A percentile compares a stretch with the other conserved stretches of the same genome.
Evolutionary conservation across 2,113 vertebrate species (phyloP).

Genomic region (Marmota flaviventris): DNA sequence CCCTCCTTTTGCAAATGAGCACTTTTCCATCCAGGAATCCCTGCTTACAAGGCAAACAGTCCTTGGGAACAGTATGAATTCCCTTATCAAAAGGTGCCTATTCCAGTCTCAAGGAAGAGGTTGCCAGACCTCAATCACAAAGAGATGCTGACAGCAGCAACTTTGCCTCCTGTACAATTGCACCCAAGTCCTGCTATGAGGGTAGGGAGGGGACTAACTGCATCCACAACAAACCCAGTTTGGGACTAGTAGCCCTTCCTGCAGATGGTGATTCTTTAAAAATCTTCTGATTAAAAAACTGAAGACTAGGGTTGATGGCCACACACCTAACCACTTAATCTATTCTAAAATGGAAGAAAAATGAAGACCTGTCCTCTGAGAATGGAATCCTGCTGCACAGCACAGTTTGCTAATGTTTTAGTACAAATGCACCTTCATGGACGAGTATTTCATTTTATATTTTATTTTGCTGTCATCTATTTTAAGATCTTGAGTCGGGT

Average conservation of each 20-base stretch:
- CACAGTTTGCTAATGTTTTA: conserved; percentile 31
- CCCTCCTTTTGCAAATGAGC: not conserved
- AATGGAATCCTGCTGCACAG: not conserved
- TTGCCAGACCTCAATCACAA: not conserved
- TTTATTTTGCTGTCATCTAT: conserved; percentile 76
- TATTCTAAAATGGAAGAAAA: not conserved
- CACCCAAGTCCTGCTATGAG: not conserved
- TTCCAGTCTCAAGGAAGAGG: not conserved
- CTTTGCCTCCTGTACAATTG: not conserved
- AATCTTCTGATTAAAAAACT: not conserved
- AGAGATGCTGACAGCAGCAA: not conserved
- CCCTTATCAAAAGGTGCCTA: not conserved
- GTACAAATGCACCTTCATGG: conserved; percentile 39
- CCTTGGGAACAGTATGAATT: conserved; percentile 5
- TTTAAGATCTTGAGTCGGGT: conserved; percentile 78
- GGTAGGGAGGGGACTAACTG: not conserved
- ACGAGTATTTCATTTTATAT: conserved; percentile 34
- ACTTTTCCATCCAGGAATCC: not conserved
- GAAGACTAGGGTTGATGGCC: not conserved
- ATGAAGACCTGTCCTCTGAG: not conserved
- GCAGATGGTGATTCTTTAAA: not conserved
- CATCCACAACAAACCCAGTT: not conserved
- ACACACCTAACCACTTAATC: not conserved
- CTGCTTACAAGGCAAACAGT: conserved; percentile 6
- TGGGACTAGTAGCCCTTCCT: not conserved